Evolutionary conservation across 2,797 vertebrate species (phyloP).

Genomic region (Sciaenops ocellatus): DNA sequence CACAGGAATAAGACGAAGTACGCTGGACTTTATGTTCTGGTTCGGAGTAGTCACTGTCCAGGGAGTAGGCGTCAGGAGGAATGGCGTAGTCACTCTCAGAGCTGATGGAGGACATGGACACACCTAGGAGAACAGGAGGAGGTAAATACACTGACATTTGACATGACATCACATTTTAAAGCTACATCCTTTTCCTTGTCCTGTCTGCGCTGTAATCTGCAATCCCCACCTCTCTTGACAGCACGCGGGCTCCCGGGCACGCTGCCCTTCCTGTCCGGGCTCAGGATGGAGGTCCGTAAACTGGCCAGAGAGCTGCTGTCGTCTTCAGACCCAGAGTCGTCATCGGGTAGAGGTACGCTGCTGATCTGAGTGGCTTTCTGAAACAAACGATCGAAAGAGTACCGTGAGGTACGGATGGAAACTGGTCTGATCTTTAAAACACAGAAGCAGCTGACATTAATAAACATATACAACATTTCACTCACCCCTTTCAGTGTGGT

Average conservation of each 20-base stretch:
- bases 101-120: conserved; percentile 96
- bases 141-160: not conserved
- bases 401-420: not conserved
- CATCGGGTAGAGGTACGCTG: conserved; percentile 91
- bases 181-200: not conserved
- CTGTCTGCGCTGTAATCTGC: not conserved
- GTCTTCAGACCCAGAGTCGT: conserved; percentile 95
- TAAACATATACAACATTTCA: not conserved
- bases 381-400: not conserved
- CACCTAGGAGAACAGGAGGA: conserved; percentile 80
- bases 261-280: conserved; percentile 89
- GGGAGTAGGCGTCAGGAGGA: conserved; percentile 93
- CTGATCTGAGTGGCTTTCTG: conserved; percentile 97
- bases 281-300: conserved; percentile 88
- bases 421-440: not conserved
- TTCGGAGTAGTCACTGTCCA: conserved; percentile 95
- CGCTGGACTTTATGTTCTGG: conserved; percentile 96
- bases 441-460: not conserved
- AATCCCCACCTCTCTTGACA: conserved; percentile 90
- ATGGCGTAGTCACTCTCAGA: conserved; percentile 97
- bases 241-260: conserved; percentile 93
- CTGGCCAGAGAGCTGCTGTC: conserved; percentile 95
- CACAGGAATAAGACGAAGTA: conserved; percentile 93
- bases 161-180: not conserved
- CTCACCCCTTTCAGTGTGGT: conserved; percentile 96